These are phyloP conservation scores for Aquatica leii DNA, from an alignment of 2,888 invertebrate genomes.

Conservation along the genomic window DNA sequence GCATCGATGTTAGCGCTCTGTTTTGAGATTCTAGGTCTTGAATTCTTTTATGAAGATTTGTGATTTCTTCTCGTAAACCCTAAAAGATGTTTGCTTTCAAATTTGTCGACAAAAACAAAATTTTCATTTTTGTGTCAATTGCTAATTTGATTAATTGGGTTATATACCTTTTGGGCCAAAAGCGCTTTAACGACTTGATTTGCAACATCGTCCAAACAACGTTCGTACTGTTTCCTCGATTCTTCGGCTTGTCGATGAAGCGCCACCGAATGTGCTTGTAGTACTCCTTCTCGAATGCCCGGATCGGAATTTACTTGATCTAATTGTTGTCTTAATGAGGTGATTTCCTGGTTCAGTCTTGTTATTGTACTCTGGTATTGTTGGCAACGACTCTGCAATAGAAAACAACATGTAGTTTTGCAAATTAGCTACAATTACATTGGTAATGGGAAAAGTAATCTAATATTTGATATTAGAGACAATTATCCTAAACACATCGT, in stretches of 20 bases:
- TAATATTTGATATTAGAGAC: too few species aligned
- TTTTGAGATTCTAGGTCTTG: constrained; percentile 83
- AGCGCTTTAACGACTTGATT: constrained; percentile 84
- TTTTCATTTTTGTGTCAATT: not conserved
- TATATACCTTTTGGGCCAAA: constrained; percentile 80
- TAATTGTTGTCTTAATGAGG: constrained; percentile 70
- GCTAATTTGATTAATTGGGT: not conserved
- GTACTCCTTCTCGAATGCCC: constrained; percentile 64
- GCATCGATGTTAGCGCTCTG: constrained; percentile 72
- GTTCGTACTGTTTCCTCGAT: constrained; percentile 78
- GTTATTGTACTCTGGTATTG: constrained; percentile 76
- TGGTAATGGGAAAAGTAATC: too few species aligned
- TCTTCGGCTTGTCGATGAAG: constrained; percentile 71
- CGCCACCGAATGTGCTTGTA: constrained; percentile 70
- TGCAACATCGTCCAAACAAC: constrained; percentile 83
- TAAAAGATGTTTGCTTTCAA: constrained; percentile 54
- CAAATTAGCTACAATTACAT: too few species aligned
- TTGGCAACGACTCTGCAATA: constrained; percentile 71
- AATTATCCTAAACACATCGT: too few species aligned
- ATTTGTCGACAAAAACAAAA: not conserved
- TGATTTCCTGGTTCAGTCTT: constrained; percentile 73
- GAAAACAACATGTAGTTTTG: too few species aligned
- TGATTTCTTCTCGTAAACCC: constrained; percentile 81
- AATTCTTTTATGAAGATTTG: constrained; percentile 75
- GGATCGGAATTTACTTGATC: constrained; percentile 59